Conservation (phyloP, 30 jellyfish, hydroid and myxozoan species). For the Aurelia sp. region DNA sequence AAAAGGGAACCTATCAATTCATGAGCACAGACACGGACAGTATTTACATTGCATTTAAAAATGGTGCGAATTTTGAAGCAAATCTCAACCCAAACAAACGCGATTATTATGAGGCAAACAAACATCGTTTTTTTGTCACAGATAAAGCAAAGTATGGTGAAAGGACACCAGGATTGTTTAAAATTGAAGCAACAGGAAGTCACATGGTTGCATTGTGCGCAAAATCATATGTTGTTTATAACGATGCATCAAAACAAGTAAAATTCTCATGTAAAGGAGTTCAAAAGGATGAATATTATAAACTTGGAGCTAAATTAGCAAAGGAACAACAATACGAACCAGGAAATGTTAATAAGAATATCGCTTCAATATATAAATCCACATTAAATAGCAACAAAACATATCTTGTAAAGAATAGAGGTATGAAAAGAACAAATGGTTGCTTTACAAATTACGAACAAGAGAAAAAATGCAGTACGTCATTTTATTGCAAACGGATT, state of each 20-base stretch:
- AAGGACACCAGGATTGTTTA: not conserved
- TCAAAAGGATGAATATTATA: not conserved
- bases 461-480: not conserved
- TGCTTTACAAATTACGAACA: not conserved
- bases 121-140: not conserved
- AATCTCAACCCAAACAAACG: not conserved
- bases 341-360: not conserved
- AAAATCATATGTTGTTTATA: not conserved
- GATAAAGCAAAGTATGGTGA: not conserved
- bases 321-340: not conserved
- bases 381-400: not conserved
- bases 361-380: not conserved
- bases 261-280: not conserved
- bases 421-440: not conserved
- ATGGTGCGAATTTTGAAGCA: not conserved
- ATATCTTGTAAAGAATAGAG: not conserved
- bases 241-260: not conserved
- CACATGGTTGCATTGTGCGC: not conserved
- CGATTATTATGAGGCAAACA: not conserved
- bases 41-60: not conserved
- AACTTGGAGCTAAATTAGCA: not conserved
- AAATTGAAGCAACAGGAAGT: not conserved
- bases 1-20: not conserved
- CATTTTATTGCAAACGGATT: not conserved
- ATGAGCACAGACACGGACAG: conserved; percentile 7